Base-by-base conservation (phyloP, 92 coral and sea anemone species). In the Porites cylindrica region DNA sequence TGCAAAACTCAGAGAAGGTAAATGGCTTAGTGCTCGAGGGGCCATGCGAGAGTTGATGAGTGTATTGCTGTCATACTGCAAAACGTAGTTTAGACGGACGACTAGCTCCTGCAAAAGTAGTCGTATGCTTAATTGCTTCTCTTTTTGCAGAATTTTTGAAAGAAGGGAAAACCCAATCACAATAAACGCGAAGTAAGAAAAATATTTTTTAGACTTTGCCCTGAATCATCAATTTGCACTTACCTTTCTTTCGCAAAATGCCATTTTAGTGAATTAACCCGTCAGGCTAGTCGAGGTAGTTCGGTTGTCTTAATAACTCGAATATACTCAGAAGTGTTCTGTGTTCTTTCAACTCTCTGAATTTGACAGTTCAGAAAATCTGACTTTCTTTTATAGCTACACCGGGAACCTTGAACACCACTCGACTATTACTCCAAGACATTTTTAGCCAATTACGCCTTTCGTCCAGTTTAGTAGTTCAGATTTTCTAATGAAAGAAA, bases 361-460 rank as follows among this genome's bases (percentile, higher is more conserved):
- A 50, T 74, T 51, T 63, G 78, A 20, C 78, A 51, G 59, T 71
- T 19, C 18, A 1, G 73, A 62, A 16, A 4, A 38, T 38, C 14
- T 47, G 10, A 51, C 63, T 73, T 65, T 64, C 80, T 83, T 83
- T 73, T 83, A 83, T 83, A 83, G 81, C 51, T 10, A 18, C 14
- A 62, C 23, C 16, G 5, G 61, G 43, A 29, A 29, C 51, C 51
- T 11, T 16, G 50, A 8, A 20, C 32, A 6, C 18, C 50, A 17
- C 43, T 75, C 58, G 51, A 38, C 47, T 38, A 13, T 73, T 26
- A 73, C 29, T 62, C 18, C 12, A 51, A 64, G 17, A 64, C 8
- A 62, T 61, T 60, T 83, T 73, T 83, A 83, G 80, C 52, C 73
- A 83, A 83, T 83, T 83, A 83, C 87, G 51, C 76, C 21, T 17